A percentile compares a stretch with the other conserved stretches of the same genome.
Evolutionary conservation across 1,140 invertebrate species (phyloP).

Genomic region (Drosophila repletoides): DNA sequence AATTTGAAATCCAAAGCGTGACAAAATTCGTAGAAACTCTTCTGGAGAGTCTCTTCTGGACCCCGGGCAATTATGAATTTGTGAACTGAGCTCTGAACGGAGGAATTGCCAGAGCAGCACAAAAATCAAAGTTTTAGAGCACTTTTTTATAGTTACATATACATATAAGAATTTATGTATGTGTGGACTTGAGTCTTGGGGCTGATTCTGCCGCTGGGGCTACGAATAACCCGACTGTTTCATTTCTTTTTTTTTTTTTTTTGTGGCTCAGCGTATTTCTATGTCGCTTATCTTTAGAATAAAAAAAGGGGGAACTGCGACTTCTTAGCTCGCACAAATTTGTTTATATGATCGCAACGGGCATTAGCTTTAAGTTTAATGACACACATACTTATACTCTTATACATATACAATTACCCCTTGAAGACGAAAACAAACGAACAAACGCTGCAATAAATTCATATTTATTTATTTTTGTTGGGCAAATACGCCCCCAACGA

Average conservation of each 20-base stretch:
- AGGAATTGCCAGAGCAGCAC: constrained; percentile 65
- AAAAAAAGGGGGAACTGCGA: constrained; percentile 31
- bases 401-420: constrained; percentile 1
- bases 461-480: constrained; percentile 80
- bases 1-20: constrained; percentile 77
- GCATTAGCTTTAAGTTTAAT: constrained; percentile 66
- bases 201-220: constrained; percentile 8
- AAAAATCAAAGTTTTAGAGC: constrained; percentile 45
- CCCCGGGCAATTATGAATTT: constrained; percentile 7
- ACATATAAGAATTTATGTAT: not conserved
- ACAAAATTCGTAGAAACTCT: constrained; percentile 73
- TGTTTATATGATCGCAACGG: constrained; percentile 64
- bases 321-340: constrained; percentile 35
- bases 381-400: constrained; percentile 25
- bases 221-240: constrained; percentile 32
- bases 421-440: constrained; percentile 33
- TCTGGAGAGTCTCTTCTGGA: constrained; percentile 9
- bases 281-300: constrained; percentile 57
- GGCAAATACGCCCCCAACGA: constrained; percentile 77
- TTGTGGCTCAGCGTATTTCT: constrained; percentile 46
- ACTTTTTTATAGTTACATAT: constrained; percentile 23
- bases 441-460: constrained; percentile 74
- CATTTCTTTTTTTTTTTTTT: constrained; percentile 14
- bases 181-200: constrained; percentile 9
- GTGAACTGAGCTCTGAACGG: constrained; percentile 11